Evolutionary conservation across 2,113 vertebrate species (phyloP).

Genomic region (Diadophis punctatus): DNA sequence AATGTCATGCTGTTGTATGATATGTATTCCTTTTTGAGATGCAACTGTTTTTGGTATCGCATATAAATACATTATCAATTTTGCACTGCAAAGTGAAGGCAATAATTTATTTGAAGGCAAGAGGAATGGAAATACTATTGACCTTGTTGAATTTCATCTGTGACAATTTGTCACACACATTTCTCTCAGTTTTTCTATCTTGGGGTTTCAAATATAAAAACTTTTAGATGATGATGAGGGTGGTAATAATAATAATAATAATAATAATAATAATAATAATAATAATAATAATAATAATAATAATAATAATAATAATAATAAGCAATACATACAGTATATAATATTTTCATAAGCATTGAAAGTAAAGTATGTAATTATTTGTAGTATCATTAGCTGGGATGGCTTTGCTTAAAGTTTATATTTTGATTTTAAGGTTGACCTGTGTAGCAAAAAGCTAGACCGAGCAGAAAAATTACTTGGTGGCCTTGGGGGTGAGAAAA

Average conservation of each 20-base stretch:
- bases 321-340: not conserved
- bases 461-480: slow-evolving; percentile 84
- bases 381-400: not conserved
- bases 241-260: not conserved
- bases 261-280: slow-evolving; percentile 15
- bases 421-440: slow-evolving; percentile 70
- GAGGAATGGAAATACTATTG: not conserved
- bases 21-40: slow-evolving; percentile 1
- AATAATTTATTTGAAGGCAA: slow-evolving; percentile 26
- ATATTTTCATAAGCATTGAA: not conserved
- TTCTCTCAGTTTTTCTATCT: not conserved
- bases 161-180: not conserved
- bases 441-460: slow-evolving; percentile 85
- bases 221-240: not conserved
- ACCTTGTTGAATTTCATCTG: not conserved
- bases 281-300: not conserved
- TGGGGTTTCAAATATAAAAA: not conserved
- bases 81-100: not conserved
- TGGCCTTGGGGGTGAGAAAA: slow-evolving; percentile 86
- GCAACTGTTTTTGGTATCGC: not conserved
- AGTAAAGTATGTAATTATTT: not conserved
- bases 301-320: not conserved
- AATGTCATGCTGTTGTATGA: not conserved
- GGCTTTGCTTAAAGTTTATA: not conserved
- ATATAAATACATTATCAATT: slow-evolving; percentile 15